Evolutionary conservation across 2,888 invertebrate genomes (phyloP).

Genomic region (Coenonympha glycerion): DNA sequence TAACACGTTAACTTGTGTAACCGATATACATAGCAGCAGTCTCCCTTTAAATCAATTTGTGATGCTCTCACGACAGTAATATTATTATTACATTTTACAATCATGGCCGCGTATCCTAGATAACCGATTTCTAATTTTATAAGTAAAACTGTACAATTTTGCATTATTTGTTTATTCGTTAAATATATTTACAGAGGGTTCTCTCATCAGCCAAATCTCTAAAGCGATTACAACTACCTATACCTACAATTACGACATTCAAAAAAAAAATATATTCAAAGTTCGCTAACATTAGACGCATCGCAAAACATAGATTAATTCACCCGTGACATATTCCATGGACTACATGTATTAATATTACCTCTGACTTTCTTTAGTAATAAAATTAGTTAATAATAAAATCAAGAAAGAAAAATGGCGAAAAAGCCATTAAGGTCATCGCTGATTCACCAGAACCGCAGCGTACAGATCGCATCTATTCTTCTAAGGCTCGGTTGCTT

Average conservation of each 20-base stretch:
- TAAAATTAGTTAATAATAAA: too few species aligned
- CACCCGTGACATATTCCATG: neutral
- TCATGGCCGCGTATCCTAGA: slow-evolving; percentile 61
- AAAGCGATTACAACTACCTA: slow-evolving; percentile 25
- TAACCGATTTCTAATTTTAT: slow-evolving; percentile 47
- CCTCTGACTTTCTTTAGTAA: neutral
- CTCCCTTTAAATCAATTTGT: slow-evolving; percentile 52
- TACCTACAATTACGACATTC: slow-evolving; percentile 11
- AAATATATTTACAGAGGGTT: slow-evolving; percentile 62
- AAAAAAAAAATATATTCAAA: slow-evolving; percentile 6
- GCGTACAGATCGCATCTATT: too few species aligned
- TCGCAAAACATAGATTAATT: neutral
- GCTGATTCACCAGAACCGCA: too few species aligned
- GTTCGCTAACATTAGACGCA: slow-evolving; percentile 1
- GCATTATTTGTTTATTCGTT: slow-evolving; percentile 48
- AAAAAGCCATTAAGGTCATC: too few species aligned
- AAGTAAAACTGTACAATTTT: slow-evolving; percentile 65
- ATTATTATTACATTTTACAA: slow-evolving; percentile 50
- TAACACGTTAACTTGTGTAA: slow-evolving; percentile 38
- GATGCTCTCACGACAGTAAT: slow-evolving; percentile 52
- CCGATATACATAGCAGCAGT: slow-evolving; percentile 55
- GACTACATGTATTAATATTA: neutral
- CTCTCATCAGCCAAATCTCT: slow-evolving; percentile 33
- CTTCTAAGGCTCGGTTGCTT: too few species aligned
- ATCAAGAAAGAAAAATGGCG: too few species aligned